Evolutionary conservation across 2,888 invertebrate species (phyloP), one percentile per base, ranked within the genome.

Genomic region (Epirrhoe alternata): DNA sequence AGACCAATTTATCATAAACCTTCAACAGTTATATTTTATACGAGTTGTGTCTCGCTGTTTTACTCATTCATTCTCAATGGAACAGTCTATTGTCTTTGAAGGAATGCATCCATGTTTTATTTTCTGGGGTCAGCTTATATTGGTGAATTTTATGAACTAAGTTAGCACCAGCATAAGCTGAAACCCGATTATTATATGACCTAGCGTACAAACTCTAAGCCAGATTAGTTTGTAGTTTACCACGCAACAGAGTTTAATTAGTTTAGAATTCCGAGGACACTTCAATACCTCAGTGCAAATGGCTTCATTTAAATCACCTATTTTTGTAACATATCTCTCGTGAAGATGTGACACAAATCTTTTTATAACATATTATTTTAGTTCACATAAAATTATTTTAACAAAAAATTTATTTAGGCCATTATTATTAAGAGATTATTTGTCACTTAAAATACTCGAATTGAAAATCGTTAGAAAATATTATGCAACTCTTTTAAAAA

Each of bases 1-100:
- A 45, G 14, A 14, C 47, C 47, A 47, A 47, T 47, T 16, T 16
- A 47, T 14, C n/a, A 45, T n/a, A 14, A 14, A 45, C 1, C 24
- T 45, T 45, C 5, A 45, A 45, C 45, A 45, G n/a, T 45, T 45
- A 14, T 45, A 45, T 45, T 45, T 45, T 45, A 45, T 14, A 35
- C 35, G 6, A 35, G 35, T 35, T 35, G 6, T 35, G 8, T 6
- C 35, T 5, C 1, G 35, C n/a, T n/a, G n/a, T n/a, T n/a, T n/a
- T n/a, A 6, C 8, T 6, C 1, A 35, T 35, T 10, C 8, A 6
- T 35, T 35, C 1, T 10, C 0, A 35, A 0, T 6, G 1, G 35
- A 35, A 35, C 35, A 1, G 24, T 35, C 5, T 35, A 35, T 6
- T 35, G 1, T 35, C 24, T 24, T 24, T 24, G 24, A 24, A 24